phyloP scores from a whole-genome alignment of 1,140 invertebrate genomes.

The Polypedilum vanderplanki region DNA sequence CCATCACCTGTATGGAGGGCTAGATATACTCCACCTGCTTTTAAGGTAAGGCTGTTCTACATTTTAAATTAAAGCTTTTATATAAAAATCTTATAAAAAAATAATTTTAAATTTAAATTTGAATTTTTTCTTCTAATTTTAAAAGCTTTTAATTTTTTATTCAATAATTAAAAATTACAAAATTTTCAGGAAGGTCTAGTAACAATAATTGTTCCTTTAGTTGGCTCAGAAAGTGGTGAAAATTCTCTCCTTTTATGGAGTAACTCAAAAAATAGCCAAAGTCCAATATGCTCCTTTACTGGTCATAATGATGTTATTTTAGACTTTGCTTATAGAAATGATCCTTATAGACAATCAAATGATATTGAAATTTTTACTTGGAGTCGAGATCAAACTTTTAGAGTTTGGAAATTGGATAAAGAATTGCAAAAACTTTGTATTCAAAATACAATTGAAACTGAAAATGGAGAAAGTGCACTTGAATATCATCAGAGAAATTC shows the following conservation, averaged over 20 bases:
- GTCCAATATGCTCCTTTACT: slow-evolving; percentile 74
- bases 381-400: slow-evolving; percentile 87
- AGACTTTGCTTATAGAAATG: slow-evolving; percentile 87
- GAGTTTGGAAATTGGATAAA: slow-evolving; percentile 84
- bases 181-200: slow-evolving; percentile 64
- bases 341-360: slow-evolving; percentile 48
- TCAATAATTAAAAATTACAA: no score
- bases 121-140: no score
- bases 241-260: slow-evolving; percentile 80
- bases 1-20: slow-evolving; percentile 92
- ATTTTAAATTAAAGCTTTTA: no score
- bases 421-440: slow-evolving; percentile 66
- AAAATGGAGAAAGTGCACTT: slow-evolving; percentile 7
- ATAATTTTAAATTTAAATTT: no score
- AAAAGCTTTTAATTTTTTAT: no score
- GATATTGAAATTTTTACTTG: slow-evolving; percentile 90
- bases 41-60: no score
- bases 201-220: slow-evolving; percentile 76
- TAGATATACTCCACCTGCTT: slow-evolving; percentile 82
- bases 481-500: slow-evolving; percentile 20
- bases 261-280: slow-evolving; percentile 49
- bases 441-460: slow-evolving; percentile 45
- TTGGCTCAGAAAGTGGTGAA: slow-evolving; percentile 49
- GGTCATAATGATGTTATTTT: slow-evolving; percentile 90
- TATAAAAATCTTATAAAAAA: no score